Conservation (phyloP, 2,888 invertebrate species). For the Herminia tarsipennalis region DNA sequence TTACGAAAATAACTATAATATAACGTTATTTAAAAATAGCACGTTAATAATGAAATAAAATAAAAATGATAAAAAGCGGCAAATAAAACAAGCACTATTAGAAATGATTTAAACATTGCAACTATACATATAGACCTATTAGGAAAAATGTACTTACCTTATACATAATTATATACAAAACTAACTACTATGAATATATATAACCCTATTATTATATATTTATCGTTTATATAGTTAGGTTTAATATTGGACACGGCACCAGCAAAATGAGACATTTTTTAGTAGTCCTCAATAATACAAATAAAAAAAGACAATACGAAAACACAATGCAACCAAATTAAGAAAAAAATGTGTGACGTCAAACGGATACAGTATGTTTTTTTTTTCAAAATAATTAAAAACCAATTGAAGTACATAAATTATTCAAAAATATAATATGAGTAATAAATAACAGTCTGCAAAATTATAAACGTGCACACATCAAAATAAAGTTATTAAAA, state of each 20-base stretch:
- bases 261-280: conserved; percentile 56
- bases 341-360: neutral
- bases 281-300: conserved; percentile 18
- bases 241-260: conserved; percentile 48
- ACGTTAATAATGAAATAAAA: conserved; percentile 46
- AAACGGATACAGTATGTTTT: neutral
- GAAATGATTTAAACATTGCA: conserved; percentile 53
- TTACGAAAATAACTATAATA: conserved; percentile 27
- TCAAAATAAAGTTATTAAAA: no score
- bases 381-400: conserved; percentile 2
- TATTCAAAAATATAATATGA: no score
- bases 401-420: neutral
- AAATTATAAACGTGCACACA: no score
- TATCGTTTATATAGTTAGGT: conserved; percentile 20
- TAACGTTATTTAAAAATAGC: conserved; percentile 33
- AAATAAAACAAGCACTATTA: conserved; percentile 71
- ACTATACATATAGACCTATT: conserved; percentile 38
- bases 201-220: conserved; percentile 22
- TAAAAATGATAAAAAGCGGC: conserved; percentile 64
- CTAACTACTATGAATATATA: conserved; percentile 27
- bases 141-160: conserved; percentile 39
- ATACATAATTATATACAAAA: conserved; percentile 32
- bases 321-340: conserved; percentile 56
- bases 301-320: conserved; percentile 32
- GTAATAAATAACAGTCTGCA: no score